Conservation (phyloP, 2,113 vertebrate species). For the Galemys pyrenaicus region DNA sequence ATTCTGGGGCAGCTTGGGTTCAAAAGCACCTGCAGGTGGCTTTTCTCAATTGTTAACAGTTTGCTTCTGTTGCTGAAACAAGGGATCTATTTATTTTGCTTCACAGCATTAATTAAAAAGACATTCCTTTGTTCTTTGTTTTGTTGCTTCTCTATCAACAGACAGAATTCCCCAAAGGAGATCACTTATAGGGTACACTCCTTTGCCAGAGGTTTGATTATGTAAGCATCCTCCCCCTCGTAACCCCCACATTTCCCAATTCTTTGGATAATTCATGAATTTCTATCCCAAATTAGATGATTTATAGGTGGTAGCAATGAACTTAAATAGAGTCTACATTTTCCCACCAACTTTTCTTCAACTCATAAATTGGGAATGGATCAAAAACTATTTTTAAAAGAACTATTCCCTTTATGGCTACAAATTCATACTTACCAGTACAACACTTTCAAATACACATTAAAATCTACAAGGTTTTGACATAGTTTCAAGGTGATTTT, state of each 20-base stretch:
- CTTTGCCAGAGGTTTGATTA: background rate
- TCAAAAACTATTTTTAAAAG: constrained; percentile 31
- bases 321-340: constrained; percentile 32
- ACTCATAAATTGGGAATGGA: background rate
- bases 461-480: constrained; percentile 27
- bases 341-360: background rate
- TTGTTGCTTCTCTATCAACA: constrained; percentile 48
- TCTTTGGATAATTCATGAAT: constrained; percentile 43
- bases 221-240: background rate
- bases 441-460: background rate
- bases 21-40: constrained; percentile 65
- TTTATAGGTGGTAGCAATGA: background rate
- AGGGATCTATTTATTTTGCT: constrained; percentile 66
- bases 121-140: constrained; percentile 71
- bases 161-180: constrained; percentile 22
- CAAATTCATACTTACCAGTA: background rate
- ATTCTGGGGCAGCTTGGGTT: constrained; percentile 33
- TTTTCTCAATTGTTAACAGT: constrained; percentile 65
- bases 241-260: background rate
- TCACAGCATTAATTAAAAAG: constrained; percentile 69
- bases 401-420: constrained; percentile 9
- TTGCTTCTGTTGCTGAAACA: constrained; percentile 69
- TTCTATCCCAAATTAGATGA: constrained; percentile 44
- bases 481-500: constrained; percentile 47
- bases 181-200: background rate